Percentiles rank a stretch among this genome's conserved stretches.
phyloP scores from a whole-genome alignment of 2,888 invertebrate species.

The Leucozona laternaria region DNA sequence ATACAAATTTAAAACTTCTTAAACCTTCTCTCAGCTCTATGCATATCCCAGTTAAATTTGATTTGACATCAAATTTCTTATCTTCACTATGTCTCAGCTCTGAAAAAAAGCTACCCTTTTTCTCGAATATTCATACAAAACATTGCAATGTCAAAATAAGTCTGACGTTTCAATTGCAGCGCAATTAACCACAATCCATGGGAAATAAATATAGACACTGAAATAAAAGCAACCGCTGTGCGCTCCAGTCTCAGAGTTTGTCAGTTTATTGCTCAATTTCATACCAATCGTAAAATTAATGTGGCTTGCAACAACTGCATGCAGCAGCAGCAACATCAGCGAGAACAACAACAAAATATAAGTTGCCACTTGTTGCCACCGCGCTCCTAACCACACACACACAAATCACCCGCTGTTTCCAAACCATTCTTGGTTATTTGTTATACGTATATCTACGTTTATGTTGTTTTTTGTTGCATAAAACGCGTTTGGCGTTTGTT shows the following conservation, averaged over 20 bases:
- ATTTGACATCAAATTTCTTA: background rate
- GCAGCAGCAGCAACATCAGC: slow-evolving; percentile 15
- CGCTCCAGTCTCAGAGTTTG: background rate
- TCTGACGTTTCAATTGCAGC: slow-evolving; percentile 21
- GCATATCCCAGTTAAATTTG: background rate
- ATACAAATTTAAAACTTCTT: background rate
- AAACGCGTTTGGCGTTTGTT: slow-evolving; percentile 39
- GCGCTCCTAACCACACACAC: slow-evolving; percentile 15
- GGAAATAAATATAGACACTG: background rate
- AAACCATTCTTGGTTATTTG: slow-evolving; percentile 7
- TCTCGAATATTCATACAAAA: background rate
- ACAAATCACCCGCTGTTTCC: slow-evolving; percentile 44
- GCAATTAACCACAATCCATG: slow-evolving; percentile 40
- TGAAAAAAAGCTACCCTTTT: background rate
- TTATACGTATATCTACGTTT: background rate
- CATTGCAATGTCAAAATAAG: slow-evolving; percentile 17
- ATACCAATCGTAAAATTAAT: slow-evolving; percentile 19
- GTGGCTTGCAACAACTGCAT: slow-evolving; percentile 3
- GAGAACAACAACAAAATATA: slow-evolving; percentile 5
- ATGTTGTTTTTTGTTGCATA: background rate
- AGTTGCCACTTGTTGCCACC: slow-evolving; percentile 58
- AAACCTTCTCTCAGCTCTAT: background rate
- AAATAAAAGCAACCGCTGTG: slow-evolving; percentile 23
- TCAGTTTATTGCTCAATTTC: slow-evolving; percentile 42
- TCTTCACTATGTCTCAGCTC: background rate